Base-by-base conservation (phyloP, 1,140 invertebrate genomes). In the Sarcophaga bullata region DNA sequence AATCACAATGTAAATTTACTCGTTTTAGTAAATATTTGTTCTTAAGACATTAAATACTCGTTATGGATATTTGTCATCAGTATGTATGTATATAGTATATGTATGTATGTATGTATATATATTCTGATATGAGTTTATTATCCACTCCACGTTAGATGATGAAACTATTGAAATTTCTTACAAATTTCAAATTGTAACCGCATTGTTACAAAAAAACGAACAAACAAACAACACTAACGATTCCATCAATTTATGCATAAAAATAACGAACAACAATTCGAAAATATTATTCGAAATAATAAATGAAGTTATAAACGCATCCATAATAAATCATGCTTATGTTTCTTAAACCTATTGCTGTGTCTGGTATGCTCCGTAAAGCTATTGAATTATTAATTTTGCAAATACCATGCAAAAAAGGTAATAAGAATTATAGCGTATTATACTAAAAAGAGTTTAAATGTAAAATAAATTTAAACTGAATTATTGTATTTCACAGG, bases 21-120 rank as follows among this genome's bases (percentile, higher is more conserved):
- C 13, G 25, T 58, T 58, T 58, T 58, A 5, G 25, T 37, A n/a
- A 58, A 58, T 58, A 58, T 7, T 58, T 15, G 5, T 58, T 58
- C n/a, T 58, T n/a, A 58, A 58, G 15, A 58, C 54, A 58, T 58
- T 58, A 58, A 58, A 58, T n/a, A 58, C 54, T 58, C 54, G 54
- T 58, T 58, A 58, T 58, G 15, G n/a, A 58, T 7, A 58, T 58
- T 58, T 37, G 25, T 4, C 15, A n/a, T 4, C 13, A n/a, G n/a
- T 58, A 1, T n/a, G n/a, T n/a, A n/a, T n/a, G n/a, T n/a, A n/a
- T n/a, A n/a, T n/a, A n/a, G n/a, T n/a, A n/a, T n/a, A n/a, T n/a
- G n/a, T n/a, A n/a, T n/a, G n/a, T n/a, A n/a, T n/a, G n/a, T n/a
- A n/a, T n/a, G n/a, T n/a, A n/a, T n/a, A n/a, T 37, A 37, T 37